Percentiles rank a stretch among this genome's conserved stretches.
phyloP scores from a whole-genome alignment of 2,888 invertebrate genomes.

The Aspidiotus destructor region DNA sequence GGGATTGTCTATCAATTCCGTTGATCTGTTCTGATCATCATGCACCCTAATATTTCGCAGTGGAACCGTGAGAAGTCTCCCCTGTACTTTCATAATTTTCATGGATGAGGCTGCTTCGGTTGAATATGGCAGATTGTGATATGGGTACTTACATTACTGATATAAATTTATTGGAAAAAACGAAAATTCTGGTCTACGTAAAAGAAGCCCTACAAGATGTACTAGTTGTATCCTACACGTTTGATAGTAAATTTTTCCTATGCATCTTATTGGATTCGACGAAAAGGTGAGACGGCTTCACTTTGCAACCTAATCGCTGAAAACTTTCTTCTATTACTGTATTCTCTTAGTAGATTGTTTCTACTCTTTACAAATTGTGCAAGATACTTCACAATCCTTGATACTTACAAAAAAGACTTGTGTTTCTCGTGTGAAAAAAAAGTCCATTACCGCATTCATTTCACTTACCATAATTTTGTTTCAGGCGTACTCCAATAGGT shows the following conservation, averaged over 20 bases:
- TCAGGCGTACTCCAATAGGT: slow-evolving; percentile 61
- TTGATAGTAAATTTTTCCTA: slow-evolving; percentile 43
- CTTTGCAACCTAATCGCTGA: too few relatives aligned
- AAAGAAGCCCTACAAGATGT: slow-evolving; percentile 28
- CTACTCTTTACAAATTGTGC: too few relatives aligned
- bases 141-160: slow-evolving; percentile 12
- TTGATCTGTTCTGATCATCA: neutral
- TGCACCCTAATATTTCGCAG: too few relatives aligned
- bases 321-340: too few relatives aligned
- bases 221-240: slow-evolving; percentile 26
- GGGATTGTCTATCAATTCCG: neutral
- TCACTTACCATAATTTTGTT: slow-evolving; percentile 38
- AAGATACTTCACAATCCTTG: too few relatives aligned
- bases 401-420: neutral
- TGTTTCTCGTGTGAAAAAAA: neutral
- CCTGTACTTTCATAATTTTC: neutral
- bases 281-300: slow-evolving; percentile 56
- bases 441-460: neutral
- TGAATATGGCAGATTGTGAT: slow-evolving; percentile 30
- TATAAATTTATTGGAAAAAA: slow-evolving; percentile 26
- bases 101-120: slow-evolving; percentile 1
- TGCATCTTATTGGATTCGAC: slow-evolving; percentile 71
- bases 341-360: too few relatives aligned
- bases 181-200: slow-evolving; percentile 30
- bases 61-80: too few relatives aligned